phyloP scores from a whole-genome alignment of 2,113 vertebrate genomes.

The Nestor notabilis region DNA sequence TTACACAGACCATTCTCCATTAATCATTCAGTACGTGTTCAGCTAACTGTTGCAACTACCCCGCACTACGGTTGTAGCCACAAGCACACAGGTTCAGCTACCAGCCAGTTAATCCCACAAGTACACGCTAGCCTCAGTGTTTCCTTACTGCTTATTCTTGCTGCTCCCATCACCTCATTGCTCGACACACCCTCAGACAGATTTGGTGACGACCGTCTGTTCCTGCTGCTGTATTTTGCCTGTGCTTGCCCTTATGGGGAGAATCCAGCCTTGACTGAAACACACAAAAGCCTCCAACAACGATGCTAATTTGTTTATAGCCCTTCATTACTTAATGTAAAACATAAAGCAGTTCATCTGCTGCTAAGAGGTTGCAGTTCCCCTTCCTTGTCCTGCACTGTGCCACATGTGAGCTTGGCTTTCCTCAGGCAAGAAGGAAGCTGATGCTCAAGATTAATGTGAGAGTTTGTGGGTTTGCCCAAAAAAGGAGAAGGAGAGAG shows the following conservation, averaged over 20 bases:
- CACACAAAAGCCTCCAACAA: background rate
- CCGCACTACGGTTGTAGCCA: fast-evolving
- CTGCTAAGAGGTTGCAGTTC: background rate
- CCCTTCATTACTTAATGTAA: background rate
- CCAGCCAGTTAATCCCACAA: background rate
- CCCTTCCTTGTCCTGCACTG: fast-evolving
- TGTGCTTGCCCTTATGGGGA: background rate
- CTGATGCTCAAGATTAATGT: background rate
- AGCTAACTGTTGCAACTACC: background rate
- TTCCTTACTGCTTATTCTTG: conserved; percentile 35
- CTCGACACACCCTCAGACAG: conserved; percentile 24
- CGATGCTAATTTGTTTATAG: background rate
- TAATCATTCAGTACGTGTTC: background rate
- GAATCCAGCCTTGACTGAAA: background rate
- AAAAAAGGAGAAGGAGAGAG: background rate
- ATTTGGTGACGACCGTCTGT: background rate
- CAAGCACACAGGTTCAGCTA: background rate
- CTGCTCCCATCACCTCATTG: conserved; percentile 6
- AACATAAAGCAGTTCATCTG: background rate
- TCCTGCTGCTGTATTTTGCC: background rate
- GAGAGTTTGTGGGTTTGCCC: background rate
- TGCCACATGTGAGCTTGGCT: background rate
- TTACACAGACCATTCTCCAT: background rate
- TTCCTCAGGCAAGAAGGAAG: background rate
- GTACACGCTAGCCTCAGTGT: background rate